Conservation (phyloP, 2,797 vertebrate species). For the Myripristis murdjan region DNA sequence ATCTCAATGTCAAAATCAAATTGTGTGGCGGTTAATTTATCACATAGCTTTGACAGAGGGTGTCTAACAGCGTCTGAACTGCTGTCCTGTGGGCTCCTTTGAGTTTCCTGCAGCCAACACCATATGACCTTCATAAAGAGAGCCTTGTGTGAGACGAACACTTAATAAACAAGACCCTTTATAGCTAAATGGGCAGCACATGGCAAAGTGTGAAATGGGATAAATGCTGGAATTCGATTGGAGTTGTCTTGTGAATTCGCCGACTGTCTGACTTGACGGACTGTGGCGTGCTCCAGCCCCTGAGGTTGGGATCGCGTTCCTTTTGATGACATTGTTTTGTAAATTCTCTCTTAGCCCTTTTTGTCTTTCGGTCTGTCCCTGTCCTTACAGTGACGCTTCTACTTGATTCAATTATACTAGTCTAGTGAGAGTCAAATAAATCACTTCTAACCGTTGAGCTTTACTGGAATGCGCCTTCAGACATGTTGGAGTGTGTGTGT, state of each 20-base stretch:
- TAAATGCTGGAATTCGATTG: slow-evolving; percentile 60
- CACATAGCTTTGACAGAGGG: background rate
- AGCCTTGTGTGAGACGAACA: slow-evolving; percentile 66
- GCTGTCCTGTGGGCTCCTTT: background rate
- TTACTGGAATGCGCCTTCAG: slow-evolving; percentile 1
- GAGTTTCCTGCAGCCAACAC: slow-evolving; percentile 8
- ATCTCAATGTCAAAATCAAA: no score
- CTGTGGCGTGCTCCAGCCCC: background rate
- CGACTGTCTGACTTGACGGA: slow-evolving; percentile 11
- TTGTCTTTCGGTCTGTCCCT: no score
- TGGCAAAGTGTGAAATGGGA: slow-evolving; percentile 52
- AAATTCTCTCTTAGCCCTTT: background rate
- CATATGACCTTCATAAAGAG: slow-evolving; percentile 58
- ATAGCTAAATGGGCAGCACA: slow-evolving; percentile 69
- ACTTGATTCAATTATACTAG: no score
- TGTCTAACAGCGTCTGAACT: slow-evolving; percentile 13
- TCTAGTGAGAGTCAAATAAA: no score
- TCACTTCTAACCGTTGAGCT: no score
- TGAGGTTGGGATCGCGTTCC: background rate
- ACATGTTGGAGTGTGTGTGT: background rate
- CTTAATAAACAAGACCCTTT: slow-evolving; percentile 45
- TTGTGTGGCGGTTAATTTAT: no score
- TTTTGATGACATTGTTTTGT: background rate
- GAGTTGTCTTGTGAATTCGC: slow-evolving; percentile 51
- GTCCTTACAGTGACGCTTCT: no score